Conservation (phyloP, 2,113 vertebrate species). For the Symphodus melops region DNA sequence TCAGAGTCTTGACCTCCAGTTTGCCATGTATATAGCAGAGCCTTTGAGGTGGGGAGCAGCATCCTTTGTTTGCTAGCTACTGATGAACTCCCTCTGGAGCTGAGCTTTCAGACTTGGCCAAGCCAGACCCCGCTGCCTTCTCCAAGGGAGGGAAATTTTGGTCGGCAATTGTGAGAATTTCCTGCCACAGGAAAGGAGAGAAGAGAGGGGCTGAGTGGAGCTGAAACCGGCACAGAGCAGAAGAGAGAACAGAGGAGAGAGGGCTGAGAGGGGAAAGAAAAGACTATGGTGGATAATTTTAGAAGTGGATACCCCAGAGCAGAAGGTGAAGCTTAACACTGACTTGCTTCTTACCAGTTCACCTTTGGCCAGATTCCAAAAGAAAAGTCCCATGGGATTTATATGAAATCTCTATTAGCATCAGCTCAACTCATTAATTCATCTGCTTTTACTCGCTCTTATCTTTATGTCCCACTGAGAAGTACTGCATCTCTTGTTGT, state of each 20-base stretch:
- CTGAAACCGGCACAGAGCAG: slow-evolving; percentile 43
- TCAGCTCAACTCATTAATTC: slow-evolving; percentile 39
- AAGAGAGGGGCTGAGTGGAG: slow-evolving; percentile 55
- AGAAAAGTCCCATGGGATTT: slow-evolving; percentile 42
- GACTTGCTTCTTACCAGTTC: slow-evolving; percentile 15
- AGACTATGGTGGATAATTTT: slow-evolving; percentile 60
- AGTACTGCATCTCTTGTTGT: slow-evolving; percentile 8
- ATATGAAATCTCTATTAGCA: slow-evolving; percentile 58
- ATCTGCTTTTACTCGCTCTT: slow-evolving; percentile 29
- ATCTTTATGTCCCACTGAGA: slow-evolving; percentile 32
- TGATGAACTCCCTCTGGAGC: slow-evolving; percentile 73
- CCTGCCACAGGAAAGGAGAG: slow-evolving; percentile 83
- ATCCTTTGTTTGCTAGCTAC: slow-evolving; percentile 71
- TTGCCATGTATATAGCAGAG: slow-evolving; percentile 43
- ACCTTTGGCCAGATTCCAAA: slow-evolving; percentile 39
- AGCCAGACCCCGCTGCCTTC: slow-evolving; percentile 66
- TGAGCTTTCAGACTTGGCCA: slow-evolving; percentile 64
- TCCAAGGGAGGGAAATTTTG: slow-evolving; percentile 71
- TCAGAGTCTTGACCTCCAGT: slow-evolving; percentile 68
- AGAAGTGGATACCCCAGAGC: slow-evolving; percentile 27
- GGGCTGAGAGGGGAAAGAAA: slow-evolving; percentile 40
- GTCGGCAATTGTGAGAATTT: slow-evolving; percentile 85
- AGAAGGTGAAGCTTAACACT: slow-evolving; percentile 25
- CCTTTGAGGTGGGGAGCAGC: slow-evolving; percentile 71
- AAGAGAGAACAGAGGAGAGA: slow-evolving; percentile 31